phyloP scores from a whole-genome alignment of 2,113 vertebrate species.

The Dasyurus viverrinus region DNA sequence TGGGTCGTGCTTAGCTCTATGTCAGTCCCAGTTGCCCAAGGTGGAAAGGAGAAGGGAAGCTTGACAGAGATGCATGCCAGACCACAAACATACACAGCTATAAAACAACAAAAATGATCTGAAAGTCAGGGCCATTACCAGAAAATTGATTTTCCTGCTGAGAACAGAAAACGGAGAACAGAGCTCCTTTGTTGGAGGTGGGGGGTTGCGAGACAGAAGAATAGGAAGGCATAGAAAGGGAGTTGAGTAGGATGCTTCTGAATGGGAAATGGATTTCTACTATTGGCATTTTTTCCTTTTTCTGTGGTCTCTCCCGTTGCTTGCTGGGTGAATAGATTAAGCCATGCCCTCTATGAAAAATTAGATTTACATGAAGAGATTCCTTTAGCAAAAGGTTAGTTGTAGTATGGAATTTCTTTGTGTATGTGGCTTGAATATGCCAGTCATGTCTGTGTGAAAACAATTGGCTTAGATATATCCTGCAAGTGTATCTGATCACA shows the following conservation, averaged over 20 bases:
- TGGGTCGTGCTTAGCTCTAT: background rate
- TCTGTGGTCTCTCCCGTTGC: conserved; percentile 16
- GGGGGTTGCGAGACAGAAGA: background rate
- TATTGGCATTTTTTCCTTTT: conserved; percentile 60
- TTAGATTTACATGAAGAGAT: conserved; percentile 66
- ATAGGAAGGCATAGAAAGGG: background rate
- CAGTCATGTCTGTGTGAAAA: background rate
- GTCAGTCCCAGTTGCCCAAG: background rate
- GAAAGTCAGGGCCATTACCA: background rate
- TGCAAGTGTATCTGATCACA: background rate
- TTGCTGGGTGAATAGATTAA: conserved; percentile 68
- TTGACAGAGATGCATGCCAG: background rate
- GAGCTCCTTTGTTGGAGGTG: fast-evolving
- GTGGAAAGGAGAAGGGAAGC: too few relatives aligned
- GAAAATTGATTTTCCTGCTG: conserved; percentile 61
- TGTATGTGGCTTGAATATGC: conserved; percentile 10
- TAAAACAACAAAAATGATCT: background rate
- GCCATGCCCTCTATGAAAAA: conserved; percentile 62
- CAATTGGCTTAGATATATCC: conserved; percentile 4
- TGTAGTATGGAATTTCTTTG: conserved; percentile 70
- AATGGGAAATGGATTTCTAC: conserved; percentile 23
- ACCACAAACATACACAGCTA: background rate
- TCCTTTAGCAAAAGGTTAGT: conserved; percentile 60
- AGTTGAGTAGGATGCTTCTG: background rate
- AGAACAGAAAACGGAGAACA: background rate